phyloP scores from a whole-genome alignment of 2,797 vertebrate genomes.

The Anas bahamensis region DNA sequence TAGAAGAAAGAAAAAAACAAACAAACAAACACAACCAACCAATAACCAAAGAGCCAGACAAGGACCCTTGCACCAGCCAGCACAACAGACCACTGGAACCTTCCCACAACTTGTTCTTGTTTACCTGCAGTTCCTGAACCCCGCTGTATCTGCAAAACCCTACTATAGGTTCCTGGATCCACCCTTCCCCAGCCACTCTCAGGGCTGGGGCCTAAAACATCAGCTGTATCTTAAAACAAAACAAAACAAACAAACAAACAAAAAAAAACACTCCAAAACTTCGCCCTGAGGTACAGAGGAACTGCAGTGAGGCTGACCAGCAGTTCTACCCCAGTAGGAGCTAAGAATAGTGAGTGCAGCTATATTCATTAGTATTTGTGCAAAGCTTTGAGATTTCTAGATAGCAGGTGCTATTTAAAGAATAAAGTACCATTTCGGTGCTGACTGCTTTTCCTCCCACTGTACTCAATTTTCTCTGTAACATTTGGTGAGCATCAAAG shows the following conservation, averaged over 20 bases:
- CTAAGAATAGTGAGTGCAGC: constrained; percentile 2
- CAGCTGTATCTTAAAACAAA: not conserved
- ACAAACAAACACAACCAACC: too few species aligned
- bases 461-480: constrained; percentile 21
- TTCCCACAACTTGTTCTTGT: not conserved
- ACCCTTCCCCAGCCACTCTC: not conserved
- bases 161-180: not conserved
- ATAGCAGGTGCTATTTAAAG: constrained; percentile 61
- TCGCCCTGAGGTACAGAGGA: not conserved
- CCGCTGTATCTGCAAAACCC: not conserved
- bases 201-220: not conserved
- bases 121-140: not conserved
- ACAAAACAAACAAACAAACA: not conserved
- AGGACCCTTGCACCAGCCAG: not conserved
- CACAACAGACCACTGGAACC: not conserved
- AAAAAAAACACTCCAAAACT: not conserved
- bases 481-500: not conserved
- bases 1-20: not conserved
- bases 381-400: constrained; percentile 26
- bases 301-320: not conserved
- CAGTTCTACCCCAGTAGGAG: not conserved
- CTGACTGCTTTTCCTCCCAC: constrained; percentile 31
- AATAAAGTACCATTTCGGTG: not conserved
- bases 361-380: not conserved
- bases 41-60: too few species aligned